phyloP scores from a whole-genome alignment of 53 echinoderm and acorn worm species.

The Henricia sp. region DNA sequence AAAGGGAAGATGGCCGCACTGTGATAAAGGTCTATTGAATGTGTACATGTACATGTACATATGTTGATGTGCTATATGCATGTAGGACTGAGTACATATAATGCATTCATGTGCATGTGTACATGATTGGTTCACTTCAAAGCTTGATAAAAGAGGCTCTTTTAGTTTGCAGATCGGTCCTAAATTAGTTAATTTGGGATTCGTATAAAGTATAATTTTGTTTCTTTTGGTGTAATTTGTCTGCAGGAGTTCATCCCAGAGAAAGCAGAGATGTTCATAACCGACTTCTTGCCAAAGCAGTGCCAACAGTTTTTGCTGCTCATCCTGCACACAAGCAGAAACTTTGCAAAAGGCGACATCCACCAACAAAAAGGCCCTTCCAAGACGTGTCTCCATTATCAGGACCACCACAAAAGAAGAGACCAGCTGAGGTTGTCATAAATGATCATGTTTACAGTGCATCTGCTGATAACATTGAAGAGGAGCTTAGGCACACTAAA shows the following conservation, averaged over 20 bases:
- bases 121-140: too few relatives aligned
- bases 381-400: neutral
- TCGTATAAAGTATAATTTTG: neutral
- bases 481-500: slow-evolving; percentile 48
- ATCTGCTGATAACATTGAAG: too few relatives aligned
- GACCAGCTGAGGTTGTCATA: neutral
- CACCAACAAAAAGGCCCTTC: slow-evolving; percentile 11
- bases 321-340: slow-evolving; percentile 53
- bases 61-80: too few relatives aligned
- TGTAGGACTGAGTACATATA: too few relatives aligned
- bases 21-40: too few relatives aligned
- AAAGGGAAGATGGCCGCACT: too few relatives aligned
- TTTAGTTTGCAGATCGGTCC: too few relatives aligned
- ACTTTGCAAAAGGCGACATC: too few relatives aligned
- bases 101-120: too few relatives aligned
- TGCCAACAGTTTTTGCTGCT: slow-evolving; percentile 52
- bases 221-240: neutral
- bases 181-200: neutral
- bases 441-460: neutral
- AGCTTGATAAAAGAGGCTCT: too few relatives aligned
- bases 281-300: slow-evolving; percentile 25
- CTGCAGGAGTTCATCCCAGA: slow-evolving; percentile 60
- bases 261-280: slow-evolving; percentile 22
- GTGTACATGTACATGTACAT: too few relatives aligned
- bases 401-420: slow-evolving; percentile 1